phyloP scores from a whole-genome alignment of 2,797 vertebrate genomes.

The Enteromius mattozi region DNA sequence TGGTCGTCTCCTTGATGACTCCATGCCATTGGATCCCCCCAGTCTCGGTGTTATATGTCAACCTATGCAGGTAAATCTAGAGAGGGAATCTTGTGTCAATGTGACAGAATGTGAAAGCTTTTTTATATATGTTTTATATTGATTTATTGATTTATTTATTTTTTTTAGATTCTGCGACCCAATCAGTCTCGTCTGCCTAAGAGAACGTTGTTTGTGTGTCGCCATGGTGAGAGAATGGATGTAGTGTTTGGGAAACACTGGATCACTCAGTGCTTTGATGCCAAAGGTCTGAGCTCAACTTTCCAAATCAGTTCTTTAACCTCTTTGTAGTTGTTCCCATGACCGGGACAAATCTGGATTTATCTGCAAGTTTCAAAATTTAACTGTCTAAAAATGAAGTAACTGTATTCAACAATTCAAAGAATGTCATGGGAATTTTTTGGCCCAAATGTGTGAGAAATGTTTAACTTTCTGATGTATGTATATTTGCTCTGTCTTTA shows the following conservation, averaged over 20 bases:
- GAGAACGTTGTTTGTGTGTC: conserved; percentile 94
- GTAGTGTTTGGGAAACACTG: conserved; percentile 99
- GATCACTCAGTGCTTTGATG: conserved; percentile 95
- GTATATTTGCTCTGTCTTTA: conserved; percentile 34
- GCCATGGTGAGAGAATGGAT: conserved; percentile 98
- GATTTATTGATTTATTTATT: background rate
- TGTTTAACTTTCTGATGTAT: background rate
- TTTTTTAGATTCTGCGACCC: conserved; percentile 81
- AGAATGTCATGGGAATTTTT: background rate
- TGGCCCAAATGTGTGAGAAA: background rate
- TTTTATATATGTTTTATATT: background rate
- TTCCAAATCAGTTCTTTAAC: conserved; percentile 16
- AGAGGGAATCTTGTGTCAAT: background rate
- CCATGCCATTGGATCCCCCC: conserved; percentile 77
- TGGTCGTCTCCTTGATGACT: conserved; percentile 85
- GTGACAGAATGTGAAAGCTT: background rate
- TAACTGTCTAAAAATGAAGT: background rate
- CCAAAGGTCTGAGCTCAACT: conserved; percentile 86
- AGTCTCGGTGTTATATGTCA: conserved; percentile 87
- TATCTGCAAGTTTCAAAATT: background rate
- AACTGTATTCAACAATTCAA: background rate
- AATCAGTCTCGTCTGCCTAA: conserved; percentile 83
- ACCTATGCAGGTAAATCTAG: conserved; percentile 85
- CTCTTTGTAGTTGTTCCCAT: conserved; percentile 10
- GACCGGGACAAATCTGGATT: background rate